Conservation (phyloP, 2,797 vertebrate genomes). For the Chelonia mydas region DNA sequence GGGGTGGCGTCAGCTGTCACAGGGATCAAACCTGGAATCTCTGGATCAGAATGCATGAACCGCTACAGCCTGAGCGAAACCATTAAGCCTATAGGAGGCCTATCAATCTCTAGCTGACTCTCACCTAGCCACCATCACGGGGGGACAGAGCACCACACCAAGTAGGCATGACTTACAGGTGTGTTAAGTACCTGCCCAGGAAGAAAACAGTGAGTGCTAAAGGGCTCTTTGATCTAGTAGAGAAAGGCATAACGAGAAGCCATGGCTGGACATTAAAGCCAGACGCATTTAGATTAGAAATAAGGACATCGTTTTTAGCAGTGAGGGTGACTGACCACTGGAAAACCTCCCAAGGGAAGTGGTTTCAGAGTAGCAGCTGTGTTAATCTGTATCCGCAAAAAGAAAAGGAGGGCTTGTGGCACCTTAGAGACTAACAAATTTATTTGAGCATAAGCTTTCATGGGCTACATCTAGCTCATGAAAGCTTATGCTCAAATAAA, state of each 20-base stretch:
- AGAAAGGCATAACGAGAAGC: not conserved
- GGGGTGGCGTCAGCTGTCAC: too few relatives aligned
- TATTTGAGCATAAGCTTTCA: too few relatives aligned
- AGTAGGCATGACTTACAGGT: not conserved
- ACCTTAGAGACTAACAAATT: too few relatives aligned
- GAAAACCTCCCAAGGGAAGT: not conserved
- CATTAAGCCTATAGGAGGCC: not conserved
- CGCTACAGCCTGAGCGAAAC: not conserved
- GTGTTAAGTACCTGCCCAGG: not conserved
- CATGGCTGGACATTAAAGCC: not conserved
- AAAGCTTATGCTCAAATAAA: too few relatives aligned
- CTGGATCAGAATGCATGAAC: not conserved
- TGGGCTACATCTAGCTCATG: too few relatives aligned
- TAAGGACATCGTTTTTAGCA: not conserved
- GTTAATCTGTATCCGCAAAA: too few relatives aligned
- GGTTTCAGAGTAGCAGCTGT: not conserved
- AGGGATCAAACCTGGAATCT: not conserved
- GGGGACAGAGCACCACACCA: not conserved
- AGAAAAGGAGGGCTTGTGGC: too few relatives aligned
- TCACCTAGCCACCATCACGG: not conserved
- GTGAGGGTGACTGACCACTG: not conserved
- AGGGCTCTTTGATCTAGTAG: not conserved
- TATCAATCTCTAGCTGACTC: not conserved
- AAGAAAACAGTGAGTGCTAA: not conserved
- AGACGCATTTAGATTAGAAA: not conserved